Evolutionary conservation across 2,888 invertebrate genomes (phyloP).

Genomic region (Gastrophysa polygoni): DNA sequence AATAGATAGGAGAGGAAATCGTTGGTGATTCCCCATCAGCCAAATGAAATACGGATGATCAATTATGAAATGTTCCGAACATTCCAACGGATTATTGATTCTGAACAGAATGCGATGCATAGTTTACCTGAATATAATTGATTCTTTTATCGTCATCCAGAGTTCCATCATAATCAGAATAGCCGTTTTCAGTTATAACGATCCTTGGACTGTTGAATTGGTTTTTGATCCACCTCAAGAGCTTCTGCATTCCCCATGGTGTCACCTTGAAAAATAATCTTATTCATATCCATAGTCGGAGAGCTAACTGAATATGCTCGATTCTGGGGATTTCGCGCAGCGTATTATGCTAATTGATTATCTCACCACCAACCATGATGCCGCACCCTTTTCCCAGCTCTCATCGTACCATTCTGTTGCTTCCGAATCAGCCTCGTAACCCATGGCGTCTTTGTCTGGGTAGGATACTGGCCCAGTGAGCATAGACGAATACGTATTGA

Average conservation of each 20-base stretch:
- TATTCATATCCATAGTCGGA: no score
- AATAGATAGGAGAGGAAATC: no score
- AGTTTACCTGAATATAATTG: slow-evolving; percentile 18
- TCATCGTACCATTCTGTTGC: slow-evolving; percentile 1
- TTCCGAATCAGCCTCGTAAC: slow-evolving; percentile 14
- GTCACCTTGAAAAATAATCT: no score
- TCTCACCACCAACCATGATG: slow-evolving; percentile 10
- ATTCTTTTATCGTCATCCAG: slow-evolving; percentile 20
- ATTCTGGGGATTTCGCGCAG: no score
- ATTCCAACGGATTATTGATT: no score
- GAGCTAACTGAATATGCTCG: no score
- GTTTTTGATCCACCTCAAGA: slow-evolving; percentile 60
- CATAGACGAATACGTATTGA: slow-evolving; percentile 22
- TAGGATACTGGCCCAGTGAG: neutral
- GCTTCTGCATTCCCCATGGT: slow-evolving; percentile 65
- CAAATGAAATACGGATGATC: no score
- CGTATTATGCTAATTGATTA: no score
- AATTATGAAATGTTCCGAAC: no score
- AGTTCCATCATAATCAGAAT: slow-evolving; percentile 47
- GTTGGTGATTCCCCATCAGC: no score
- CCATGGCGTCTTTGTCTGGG: slow-evolving; percentile 5
- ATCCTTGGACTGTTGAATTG: slow-evolving; percentile 60
- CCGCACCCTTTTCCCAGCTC: slow-evolving; percentile 14
- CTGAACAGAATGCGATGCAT: no score
- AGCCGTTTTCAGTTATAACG: slow-evolving; percentile 66